Base-by-base conservation (phyloP, 2,113 vertebrate genomes). In the Silurus asotus region DNA sequence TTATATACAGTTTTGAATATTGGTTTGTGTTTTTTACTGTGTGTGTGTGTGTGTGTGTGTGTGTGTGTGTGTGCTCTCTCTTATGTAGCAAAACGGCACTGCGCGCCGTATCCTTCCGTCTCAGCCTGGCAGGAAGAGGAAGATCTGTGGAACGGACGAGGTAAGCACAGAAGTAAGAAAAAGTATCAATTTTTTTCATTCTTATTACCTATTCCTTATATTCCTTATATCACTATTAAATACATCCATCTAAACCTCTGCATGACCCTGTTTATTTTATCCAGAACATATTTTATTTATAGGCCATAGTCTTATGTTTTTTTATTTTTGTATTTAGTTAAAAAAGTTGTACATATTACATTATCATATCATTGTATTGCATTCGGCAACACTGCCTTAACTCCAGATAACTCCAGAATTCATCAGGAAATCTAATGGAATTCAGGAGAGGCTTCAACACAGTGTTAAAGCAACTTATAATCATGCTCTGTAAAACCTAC, bases 51-150 rank as follows among this genome's bases (percentile, higher is more conserved):
- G 28, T 37, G 28, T 37, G 28, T 37, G 28, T 8, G 13, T 61
- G 2, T 6, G 81, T 0, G 55, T 8, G 56, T 51, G 15, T 87
- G 0, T 77, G 55, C 51, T 59, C 69, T 3, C 0, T 55, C 0
- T 49, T 53, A 6, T 67, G 13, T 80, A 58, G n/a, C 92, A 98
- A 95, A 98, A 98, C 87, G 97, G 97, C 64, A 96, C 95, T 0
- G 94, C 96, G 0, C 94, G 97, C 0, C 94, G 97, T 81, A 91
- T 95, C 81, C 90, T 95, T 81, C 93, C 95, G 0, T 90, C 96
- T 10, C 96, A 96, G 90, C 95, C 96, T 0, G 97, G 96, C 20
- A 93, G 97, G 91, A 98, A 98, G 89, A 94, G 97, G 65, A 98
- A 98, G 88, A 97, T 96, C 81, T 97, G 96, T 82, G 94, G 94